These are phyloP conservation scores for Platysternon megacephalum DNA, from an alignment of 2,113 vertebrate genomes.

Conservation along the genomic window DNA sequence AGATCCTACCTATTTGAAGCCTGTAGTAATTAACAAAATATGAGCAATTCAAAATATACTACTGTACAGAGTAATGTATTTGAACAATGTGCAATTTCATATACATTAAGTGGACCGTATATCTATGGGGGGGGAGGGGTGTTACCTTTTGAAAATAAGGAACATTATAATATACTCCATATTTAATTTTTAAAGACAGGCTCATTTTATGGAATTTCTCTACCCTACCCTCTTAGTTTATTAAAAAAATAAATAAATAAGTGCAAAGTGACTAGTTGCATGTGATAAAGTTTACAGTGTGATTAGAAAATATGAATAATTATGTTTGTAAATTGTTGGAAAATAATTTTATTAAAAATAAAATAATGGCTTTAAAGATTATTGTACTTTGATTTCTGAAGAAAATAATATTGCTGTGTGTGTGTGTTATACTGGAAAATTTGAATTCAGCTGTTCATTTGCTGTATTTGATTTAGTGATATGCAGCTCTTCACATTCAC, in stretches of 20 bases:
- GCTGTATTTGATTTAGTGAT: not conserved
- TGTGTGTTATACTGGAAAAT: not conserved
- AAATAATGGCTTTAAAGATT: slow-evolving; percentile 32
- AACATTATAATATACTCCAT: not conserved
- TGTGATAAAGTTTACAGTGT: not conserved
- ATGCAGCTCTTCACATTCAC: not conserved
- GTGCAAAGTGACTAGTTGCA: not conserved
- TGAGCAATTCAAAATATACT: not conserved
- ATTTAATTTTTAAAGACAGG: not conserved
- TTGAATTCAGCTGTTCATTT: not conserved
- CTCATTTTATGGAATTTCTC: not conserved
- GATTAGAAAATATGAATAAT: not conserved
- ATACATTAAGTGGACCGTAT: not conserved
- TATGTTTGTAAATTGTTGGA: slow-evolving; percentile 24
- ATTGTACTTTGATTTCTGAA: not conserved
- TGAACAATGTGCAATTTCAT: not conserved
- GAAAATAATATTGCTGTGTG: not conserved
- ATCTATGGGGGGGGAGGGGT: not conserved
- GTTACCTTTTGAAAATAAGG: not conserved
- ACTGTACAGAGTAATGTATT: not conserved
- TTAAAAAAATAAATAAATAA: not conserved
- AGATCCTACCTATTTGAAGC: slow-evolving; percentile 9
- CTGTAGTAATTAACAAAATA: not conserved
- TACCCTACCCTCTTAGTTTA: not conserved
- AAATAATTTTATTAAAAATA: slow-evolving; percentile 54